Evolutionary conservation across 1,140 invertebrate genomes (phyloP).

Genomic region (Apis dorsata): DNA sequence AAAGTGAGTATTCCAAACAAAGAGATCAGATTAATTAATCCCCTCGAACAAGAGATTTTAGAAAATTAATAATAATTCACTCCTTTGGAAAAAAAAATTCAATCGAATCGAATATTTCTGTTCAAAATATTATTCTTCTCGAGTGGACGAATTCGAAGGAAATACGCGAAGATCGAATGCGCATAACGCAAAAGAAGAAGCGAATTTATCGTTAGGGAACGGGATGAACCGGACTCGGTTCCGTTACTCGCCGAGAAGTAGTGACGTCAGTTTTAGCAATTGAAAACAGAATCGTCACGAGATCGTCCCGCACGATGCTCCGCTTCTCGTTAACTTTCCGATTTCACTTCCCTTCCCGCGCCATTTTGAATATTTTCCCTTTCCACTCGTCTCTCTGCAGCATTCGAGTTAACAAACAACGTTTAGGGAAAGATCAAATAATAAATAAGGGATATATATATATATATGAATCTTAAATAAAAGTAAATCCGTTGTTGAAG

Average conservation of each 20-base stretch:
- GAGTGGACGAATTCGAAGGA: background rate
- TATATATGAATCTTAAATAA: too few species aligned
- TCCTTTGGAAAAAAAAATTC: too few species aligned
- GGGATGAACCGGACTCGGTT: conserved; percentile 16
- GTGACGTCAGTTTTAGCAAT: conserved; percentile 15
- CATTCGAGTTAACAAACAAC: too few species aligned
- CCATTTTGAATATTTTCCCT: background rate
- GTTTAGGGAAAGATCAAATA: too few species aligned
- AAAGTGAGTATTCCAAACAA: conserved; percentile 78
- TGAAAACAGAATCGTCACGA: conserved; percentile 33
- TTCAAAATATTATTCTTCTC: background rate
- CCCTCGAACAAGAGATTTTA: background rate
- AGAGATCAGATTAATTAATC: background rate
- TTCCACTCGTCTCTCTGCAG: background rate
- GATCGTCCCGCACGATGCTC: conserved; percentile 15
- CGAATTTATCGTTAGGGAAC: background rate
- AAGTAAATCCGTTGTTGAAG: too few species aligned
- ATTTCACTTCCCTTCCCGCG: conserved; percentile 9
- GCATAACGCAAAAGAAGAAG: background rate
- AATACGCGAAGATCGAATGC: background rate
- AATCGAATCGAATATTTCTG: too few species aligned
- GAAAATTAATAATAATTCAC: background rate
- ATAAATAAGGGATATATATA: too few species aligned
- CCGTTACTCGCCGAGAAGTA: conserved; percentile 24
- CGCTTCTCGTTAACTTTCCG: conserved; percentile 21